phyloP scores from a whole-genome alignment of 2,888 invertebrate species.

The Hylaea fasciaria region DNA sequence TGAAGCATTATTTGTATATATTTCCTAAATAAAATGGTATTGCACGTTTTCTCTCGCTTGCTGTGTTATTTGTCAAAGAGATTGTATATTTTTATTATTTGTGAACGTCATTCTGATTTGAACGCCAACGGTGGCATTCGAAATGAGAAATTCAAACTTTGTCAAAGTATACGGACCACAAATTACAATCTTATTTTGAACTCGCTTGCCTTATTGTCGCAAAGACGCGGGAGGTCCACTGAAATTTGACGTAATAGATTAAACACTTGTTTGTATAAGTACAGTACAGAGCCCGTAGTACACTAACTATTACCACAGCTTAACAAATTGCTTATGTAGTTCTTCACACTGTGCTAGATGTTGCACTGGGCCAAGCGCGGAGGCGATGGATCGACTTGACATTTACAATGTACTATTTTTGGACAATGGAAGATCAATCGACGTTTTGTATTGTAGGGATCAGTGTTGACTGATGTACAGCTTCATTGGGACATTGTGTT shows the following conservation, averaged over 20 bases:
- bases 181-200: neutral
- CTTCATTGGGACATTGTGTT: conserved; percentile 9
- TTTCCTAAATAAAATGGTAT: conserved; percentile 39
- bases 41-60: conserved; percentile 27
- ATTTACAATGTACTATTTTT: conserved; percentile 70
- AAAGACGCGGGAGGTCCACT: neutral
- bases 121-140: conserved; percentile 19
- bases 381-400: conserved; percentile 56
- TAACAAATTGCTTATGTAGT: no score
- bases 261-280: neutral
- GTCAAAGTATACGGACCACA: neutral
- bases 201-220: neutral
- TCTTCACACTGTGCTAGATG: conserved; percentile 27
- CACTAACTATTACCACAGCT: conserved; percentile 10
- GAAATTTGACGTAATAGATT: conserved; percentile 2
- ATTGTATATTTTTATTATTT: conserved; percentile 1
- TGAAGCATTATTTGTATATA: conserved; percentile 63
- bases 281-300: conserved; percentile 1
- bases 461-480: conserved; percentile 17
- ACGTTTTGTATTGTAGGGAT: conserved; percentile 23
- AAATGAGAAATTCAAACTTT: conserved; percentile 24
- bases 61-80: conserved; percentile 18
- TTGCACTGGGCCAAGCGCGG: conserved; percentile 23
- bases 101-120: conserved; percentile 37
- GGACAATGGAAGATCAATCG: conserved; percentile 42